These are phyloP conservation scores for Melanogrammus aeglefinus DNA, from an alignment of 2,797 vertebrate species.

Conservation along the genomic window DNA sequence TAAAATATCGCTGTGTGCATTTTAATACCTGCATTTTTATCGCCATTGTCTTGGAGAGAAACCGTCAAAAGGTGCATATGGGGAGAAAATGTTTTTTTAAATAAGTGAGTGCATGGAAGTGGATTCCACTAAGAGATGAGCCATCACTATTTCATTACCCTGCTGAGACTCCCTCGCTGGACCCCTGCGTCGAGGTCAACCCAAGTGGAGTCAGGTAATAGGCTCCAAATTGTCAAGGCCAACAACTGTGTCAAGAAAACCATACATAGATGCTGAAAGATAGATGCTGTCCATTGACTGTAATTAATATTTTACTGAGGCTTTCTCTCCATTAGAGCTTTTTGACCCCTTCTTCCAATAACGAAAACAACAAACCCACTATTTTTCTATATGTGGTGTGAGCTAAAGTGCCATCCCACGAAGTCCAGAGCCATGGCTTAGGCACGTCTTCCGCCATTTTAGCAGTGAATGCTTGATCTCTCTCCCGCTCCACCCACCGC, in stretches of 20 bases:
- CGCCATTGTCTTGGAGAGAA: slow-evolving; percentile 24
- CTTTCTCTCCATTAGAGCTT: slow-evolving; percentile 78
- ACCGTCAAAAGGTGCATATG: slow-evolving; percentile 27
- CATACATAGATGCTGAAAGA: slow-evolving; percentile 70
- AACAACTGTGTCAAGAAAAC: slow-evolving; percentile 44
- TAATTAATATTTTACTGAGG: slow-evolving; percentile 78
- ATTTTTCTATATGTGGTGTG: slow-evolving; percentile 23
- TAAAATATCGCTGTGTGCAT: slow-evolving; percentile 20
- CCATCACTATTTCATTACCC: slow-evolving; percentile 76
- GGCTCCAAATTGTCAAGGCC: slow-evolving; percentile 48
- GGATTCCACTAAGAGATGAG: slow-evolving; percentile 67
- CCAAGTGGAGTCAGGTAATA: slow-evolving; percentile 42
- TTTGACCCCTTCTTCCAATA: slow-evolving; percentile 52
- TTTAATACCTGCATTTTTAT: slow-evolving; percentile 33
- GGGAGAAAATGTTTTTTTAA: slow-evolving; percentile 52
- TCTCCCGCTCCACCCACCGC: slow-evolving; percentile 43
- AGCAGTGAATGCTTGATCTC: slow-evolving; percentile 54
- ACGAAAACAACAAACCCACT: slow-evolving; percentile 23
- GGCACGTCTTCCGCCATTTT: slow-evolving; percentile 61
- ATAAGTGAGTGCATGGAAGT: slow-evolving; percentile 69
- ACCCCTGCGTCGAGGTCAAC: slow-evolving; percentile 59
- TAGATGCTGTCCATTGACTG: slow-evolving; percentile 74
- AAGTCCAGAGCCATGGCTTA: slow-evolving; percentile 40
- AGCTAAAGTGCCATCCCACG: slow-evolving; percentile 26
- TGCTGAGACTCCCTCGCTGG: slow-evolving; percentile 44